A percentile compares a stretch with the other conserved stretches of the same genome.
Evolutionary conservation across 2,113 vertebrate species (phyloP).

Genomic region (Eubucco bourcierii): DNA sequence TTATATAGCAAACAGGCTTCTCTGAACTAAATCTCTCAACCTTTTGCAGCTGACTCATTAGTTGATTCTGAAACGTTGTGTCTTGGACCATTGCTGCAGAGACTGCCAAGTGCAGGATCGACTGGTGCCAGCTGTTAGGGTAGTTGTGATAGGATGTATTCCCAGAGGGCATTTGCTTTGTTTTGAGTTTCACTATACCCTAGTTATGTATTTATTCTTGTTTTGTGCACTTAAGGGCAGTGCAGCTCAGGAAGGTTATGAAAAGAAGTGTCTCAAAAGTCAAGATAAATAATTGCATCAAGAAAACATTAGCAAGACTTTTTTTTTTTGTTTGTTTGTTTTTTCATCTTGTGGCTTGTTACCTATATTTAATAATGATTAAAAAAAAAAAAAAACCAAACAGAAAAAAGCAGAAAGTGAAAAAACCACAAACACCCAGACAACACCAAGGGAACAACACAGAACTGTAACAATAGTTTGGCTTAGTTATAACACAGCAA

Average conservation of each 20-base stretch:
- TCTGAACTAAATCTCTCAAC: neutral
- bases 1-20: slow-evolving; percentile 19
- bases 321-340: too few relatives aligned
- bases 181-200: slow-evolving; percentile 47
- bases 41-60: slow-evolving; percentile 37
- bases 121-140: neutral
- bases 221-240: neutral
- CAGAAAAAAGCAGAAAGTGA: neutral
- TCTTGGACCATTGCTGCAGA: neutral
- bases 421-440: neutral
- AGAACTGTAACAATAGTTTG: neutral
- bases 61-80: slow-evolving; percentile 28
- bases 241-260: neutral
- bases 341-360: neutral
- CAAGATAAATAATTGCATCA: neutral
- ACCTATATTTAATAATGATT: neutral
- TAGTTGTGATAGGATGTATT: neutral
- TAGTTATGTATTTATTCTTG: neutral
- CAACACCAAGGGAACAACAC: neutral
- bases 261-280: slow-evolving; percentile 45
- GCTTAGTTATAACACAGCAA: neutral
- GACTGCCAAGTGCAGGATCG: slow-evolving; percentile 18
- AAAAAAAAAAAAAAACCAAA: neutral
- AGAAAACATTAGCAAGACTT: neutral
- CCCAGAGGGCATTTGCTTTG: slow-evolving; percentile 4